These are phyloP conservation scores for Solea solea DNA, from an alignment of 2,113 vertebrate species.

Conservation along the genomic window DNA sequence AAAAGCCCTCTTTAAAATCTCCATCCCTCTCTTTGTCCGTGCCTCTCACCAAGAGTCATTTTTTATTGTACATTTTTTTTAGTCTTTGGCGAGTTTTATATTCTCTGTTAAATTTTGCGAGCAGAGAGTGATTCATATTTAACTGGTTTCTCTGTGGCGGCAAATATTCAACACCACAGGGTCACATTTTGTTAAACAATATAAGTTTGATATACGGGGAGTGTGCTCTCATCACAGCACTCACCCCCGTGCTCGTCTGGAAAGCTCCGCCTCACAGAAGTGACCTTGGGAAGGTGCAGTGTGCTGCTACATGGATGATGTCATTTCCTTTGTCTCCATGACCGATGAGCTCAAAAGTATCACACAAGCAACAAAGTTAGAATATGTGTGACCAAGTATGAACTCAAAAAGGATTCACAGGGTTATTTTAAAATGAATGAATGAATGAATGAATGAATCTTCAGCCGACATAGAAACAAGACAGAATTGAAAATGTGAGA, in stretches of 20 bases:
- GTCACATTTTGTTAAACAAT: conserved; percentile 14
- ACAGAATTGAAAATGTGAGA: no score
- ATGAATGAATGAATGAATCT: no score
- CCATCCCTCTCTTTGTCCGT: conserved; percentile 6
- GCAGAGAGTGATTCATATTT: neutral
- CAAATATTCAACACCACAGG: neutral
- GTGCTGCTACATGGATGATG: conserved; percentile 9
- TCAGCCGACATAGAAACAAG: no score
- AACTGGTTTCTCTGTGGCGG: neutral
- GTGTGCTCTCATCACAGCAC: neutral
- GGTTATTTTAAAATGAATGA: no score
- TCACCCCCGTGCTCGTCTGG: neutral
- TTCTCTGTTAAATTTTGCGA: conserved; percentile 3
- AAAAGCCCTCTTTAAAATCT: neutral
- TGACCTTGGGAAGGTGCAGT: conserved; percentile 10
- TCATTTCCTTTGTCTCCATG: neutral
- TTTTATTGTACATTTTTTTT: neutral
- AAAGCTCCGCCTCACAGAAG: neutral
- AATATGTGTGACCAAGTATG: neutral
- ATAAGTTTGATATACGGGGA: neutral
- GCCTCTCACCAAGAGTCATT: conserved; percentile 2
- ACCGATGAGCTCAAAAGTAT: neutral
- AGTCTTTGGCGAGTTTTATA: neutral
- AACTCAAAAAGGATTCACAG: neutral
- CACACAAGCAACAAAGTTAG: neutral